These are phyloP conservation scores for Sander vitreus DNA, from an alignment of 2,113 vertebrate species.

Conservation along the genomic window DNA sequence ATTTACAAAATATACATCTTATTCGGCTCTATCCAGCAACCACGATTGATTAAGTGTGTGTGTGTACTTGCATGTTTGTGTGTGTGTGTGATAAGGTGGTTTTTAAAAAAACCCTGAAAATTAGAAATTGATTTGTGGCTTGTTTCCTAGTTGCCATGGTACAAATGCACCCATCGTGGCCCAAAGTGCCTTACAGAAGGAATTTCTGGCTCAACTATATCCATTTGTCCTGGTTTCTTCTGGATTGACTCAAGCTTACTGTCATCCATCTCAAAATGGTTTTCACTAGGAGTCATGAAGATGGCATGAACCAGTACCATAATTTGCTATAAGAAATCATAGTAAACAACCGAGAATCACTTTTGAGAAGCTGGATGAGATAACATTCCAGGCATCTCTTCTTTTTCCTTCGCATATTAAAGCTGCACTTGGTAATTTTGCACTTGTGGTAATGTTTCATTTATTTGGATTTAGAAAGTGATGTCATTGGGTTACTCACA, in stretches of 20 bases:
- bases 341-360: constrained; percentile 8
- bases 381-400: not conserved
- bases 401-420: constrained; percentile 3
- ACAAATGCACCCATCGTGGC: constrained; percentile 18
- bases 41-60: constrained; percentile 4
- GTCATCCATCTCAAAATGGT: not conserved
- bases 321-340: constrained; percentile 19
- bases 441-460: not conserved
- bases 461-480: not conserved
- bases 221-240: constrained; percentile 28
- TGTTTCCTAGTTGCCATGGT: constrained; percentile 45
- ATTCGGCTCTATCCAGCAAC: constrained; percentile 17
- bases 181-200: constrained; percentile 54
- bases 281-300: constrained; percentile 3
- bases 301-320: constrained; percentile 16
- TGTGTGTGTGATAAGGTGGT: constrained; percentile 36
- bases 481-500: too few species aligned
- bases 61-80: not conserved
- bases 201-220: constrained; percentile 22
- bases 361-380: constrained; percentile 2
- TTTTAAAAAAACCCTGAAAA: not conserved
- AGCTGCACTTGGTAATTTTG: constrained; percentile 41
- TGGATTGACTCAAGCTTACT: constrained; percentile 3
- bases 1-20: constrained; percentile 74
- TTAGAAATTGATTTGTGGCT: constrained; percentile 58